phyloP scores from a whole-genome alignment of 2,888 invertebrate species.

The Amblyjoppa proteus region DNA sequence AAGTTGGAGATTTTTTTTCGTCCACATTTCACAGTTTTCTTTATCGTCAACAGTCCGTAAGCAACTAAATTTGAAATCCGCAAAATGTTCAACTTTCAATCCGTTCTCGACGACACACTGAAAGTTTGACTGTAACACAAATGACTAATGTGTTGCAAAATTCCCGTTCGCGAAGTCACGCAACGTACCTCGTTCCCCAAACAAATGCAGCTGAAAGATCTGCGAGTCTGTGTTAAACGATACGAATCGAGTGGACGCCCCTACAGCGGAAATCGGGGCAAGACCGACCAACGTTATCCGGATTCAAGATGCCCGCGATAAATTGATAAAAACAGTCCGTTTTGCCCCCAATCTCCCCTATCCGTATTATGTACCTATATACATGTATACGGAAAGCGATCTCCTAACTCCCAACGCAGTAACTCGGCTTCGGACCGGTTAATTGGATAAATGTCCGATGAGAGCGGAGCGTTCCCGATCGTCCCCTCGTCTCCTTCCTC shows the following conservation, averaged over 20 bases:
- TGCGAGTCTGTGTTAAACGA: background rate
- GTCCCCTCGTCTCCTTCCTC: constrained; percentile 72
- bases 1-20: no score
- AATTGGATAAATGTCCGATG: constrained; percentile 85
- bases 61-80: no score
- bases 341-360: background rate
- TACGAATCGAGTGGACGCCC: background rate
- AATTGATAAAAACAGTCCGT: constrained; percentile 6
- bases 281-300: background rate
- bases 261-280: background rate
- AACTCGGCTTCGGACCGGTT: constrained; percentile 79
- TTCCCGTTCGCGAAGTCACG: no score
- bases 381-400: constrained; percentile 28
- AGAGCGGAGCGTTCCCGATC: constrained; percentile 76
- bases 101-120: no score
- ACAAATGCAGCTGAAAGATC: background rate
- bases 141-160: no score
- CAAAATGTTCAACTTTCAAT: no score
- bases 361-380: constrained; percentile 16
- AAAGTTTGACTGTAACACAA: no score
- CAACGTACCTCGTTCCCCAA: no score
- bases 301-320: background rate
- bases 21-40: no score
- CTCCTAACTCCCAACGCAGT: constrained; percentile 22
- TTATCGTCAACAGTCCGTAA: no score